Base-by-base conservation (phyloP, 1,140 invertebrate genomes). In the Drosophila kikkawai region DNA sequence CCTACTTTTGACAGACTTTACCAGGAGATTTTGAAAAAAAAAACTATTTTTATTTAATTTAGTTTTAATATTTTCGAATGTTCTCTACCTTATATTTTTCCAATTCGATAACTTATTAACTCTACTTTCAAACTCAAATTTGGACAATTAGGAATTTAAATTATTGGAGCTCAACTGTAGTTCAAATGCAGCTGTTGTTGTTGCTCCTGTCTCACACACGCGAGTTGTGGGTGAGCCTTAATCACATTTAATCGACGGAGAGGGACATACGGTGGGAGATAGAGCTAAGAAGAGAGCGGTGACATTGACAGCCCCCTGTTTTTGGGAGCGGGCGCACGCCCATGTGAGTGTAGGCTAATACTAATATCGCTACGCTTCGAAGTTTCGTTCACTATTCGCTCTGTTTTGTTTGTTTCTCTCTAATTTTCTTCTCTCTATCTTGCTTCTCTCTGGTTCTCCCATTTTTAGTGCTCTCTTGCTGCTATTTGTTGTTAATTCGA, bases 191-290 rank as follows among this genome's bases (percentile, higher is more conserved):
- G 37, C 63, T 58, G 68, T 60, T 47, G 47, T 47, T 41, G 45
- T 45, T 63, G 56, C 47, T 69, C 66, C 63, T 56, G 55, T 34
- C 67, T 60, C 32, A 56, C 51, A 69, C 83, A 88, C 84, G 80
- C 77, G 57, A 87, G 56, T 80, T 67, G 76, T 79, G 84, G 76
- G 82, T 79, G 83, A 88, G 84, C 74, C 83, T 87, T 87, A 87
- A 87, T 87, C 81, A 87, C 83, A 87, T 83, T 88, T 87, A 71
- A 79, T 71, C 82, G 75, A 61, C n/a, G 7, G 19, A 17, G 11
- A 26, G 59, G 45, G 37, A 8, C 13, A n/a, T 6, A 17, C 15
- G 19, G 44, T 13, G 15, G 9, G 15, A 50, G 26, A 41, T 11
- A 47, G 19, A 9, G 12, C 17, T 19, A 37, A 45, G 2, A 13